Percentiles rank a stretch among this genome's conserved stretches.
Evolutionary conservation across 2,797 vertebrate species (phyloP).

Genomic region (Pristis pectinata): DNA sequence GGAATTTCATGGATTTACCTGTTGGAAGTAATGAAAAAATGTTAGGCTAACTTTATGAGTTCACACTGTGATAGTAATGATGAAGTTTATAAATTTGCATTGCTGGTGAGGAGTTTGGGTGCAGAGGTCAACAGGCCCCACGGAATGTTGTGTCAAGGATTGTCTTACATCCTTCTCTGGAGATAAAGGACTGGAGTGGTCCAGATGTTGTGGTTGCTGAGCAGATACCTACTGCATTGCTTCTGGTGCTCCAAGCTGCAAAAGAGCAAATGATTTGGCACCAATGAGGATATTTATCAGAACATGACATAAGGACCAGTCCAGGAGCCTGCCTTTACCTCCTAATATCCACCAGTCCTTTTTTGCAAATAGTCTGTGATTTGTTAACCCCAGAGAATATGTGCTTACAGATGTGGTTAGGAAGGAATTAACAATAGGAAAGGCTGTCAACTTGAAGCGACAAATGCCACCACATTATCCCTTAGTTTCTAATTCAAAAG

Average conservation of each 20-base stretch:
- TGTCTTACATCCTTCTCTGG: background rate
- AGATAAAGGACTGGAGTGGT: background rate
- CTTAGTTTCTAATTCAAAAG: constrained; percentile 19
- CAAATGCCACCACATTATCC: background rate
- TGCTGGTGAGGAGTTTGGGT: background rate
- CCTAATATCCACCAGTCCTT: background rate
- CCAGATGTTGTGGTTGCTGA: background rate
- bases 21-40: background rate
- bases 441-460: background rate
- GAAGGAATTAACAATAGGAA: background rate
- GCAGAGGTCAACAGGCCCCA: background rate
- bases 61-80: background rate
- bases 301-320: background rate
- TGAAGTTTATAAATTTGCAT: background rate
- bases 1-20: background rate
- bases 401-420: background rate
- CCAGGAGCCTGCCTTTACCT: background rate
- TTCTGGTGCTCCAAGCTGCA: background rate
- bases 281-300: constrained; percentile 16
- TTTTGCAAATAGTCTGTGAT: background rate
- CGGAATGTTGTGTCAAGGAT: background rate
- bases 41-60: background rate
- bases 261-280: background rate
- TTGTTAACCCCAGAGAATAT: background rate
- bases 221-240: background rate